Base-by-base conservation (phyloP, 2,888 invertebrate genomes). In the Tridacna gigas region DNA sequence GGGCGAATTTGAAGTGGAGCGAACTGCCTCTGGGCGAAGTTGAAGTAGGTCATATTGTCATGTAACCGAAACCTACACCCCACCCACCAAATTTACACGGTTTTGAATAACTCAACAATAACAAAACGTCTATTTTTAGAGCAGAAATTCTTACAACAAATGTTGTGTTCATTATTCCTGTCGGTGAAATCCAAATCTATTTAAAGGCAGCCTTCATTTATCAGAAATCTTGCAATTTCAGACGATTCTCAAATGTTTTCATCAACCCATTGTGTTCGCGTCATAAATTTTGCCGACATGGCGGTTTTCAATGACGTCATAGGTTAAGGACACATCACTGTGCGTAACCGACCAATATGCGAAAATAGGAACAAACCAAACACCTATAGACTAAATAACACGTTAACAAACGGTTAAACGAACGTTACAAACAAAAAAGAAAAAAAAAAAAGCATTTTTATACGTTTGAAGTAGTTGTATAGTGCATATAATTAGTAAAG, bases 111-210 rank as follows among this genome's bases (percentile, higher is more conserved):
- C 22, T 26, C 4, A 37, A n/a, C 61, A 28, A 22, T 28, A 61
- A 37, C 37, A n/a, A 11, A 20, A 18, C 37, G 45, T 22, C 28
- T 2, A 61, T 28, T 61, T 13, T 26, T 0, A 18, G 18, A 11
- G 45, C 48, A 15, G 56, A 11, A 28, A 66, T 28, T 82, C 89
- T 86, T 81, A 89, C 89, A 74, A 88, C 85, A 81, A 85, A 89
- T 56, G 89, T 89, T 28, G 82, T 87, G 82, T 87, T 89, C 79
- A 80, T 82, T 7, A 37, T 77, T 37, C 12, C 26, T 51, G 26
- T 26, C 25, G n/a, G 25, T 69, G 26, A 22, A 28, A 66, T 15
- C 25, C 37, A 15, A 75, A 12, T 13, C 18, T 7, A n/a, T n/a
- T 15, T 63, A 25, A 0, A 75, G 15, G 20, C 20, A n/a, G 18